Conservation (phyloP, 2,113 vertebrate genomes). For the Misgurnus anguillicaudatus region DNA sequence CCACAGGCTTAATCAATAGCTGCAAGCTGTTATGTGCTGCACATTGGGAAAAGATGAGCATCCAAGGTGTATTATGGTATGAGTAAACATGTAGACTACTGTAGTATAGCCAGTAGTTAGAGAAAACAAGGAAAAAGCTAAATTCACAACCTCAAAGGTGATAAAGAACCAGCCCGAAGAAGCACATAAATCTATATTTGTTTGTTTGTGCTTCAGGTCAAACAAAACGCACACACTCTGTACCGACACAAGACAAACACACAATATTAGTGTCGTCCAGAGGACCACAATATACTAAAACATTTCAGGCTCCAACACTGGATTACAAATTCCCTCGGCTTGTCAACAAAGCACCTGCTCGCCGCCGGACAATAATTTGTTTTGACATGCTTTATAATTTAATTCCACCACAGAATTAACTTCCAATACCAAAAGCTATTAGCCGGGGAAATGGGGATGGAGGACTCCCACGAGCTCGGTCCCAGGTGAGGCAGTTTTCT, state of each 20-base stretch:
- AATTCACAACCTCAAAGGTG: too few relatives aligned
- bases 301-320: conserved; percentile 59
- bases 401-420: conserved; percentile 74
- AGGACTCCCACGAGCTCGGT: conserved; percentile 27
- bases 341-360: conserved; percentile 71
- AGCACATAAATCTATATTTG: neutral
- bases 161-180: neutral
- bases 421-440: conserved; percentile 64
- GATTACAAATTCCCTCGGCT: conserved; percentile 70
- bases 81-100: neutral
- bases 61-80: too few relatives aligned
- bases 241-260: conserved; percentile 29
- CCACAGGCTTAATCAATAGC: conserved; percentile 38
- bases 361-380: conserved; percentile 72
- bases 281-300: conserved; percentile 47
- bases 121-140: neutral
- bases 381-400: conserved; percentile 77
- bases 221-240: neutral
- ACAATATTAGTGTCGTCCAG: conserved; percentile 28
- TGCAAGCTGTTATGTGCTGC: conserved; percentile 15
- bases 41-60: neutral
- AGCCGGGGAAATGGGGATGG: conserved; percentile 55
- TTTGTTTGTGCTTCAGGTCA: conserved; percentile 34
- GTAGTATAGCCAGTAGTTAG: neutral
- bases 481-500: conserved; percentile 63